Evolutionary conservation across 2,797 vertebrate genomes (phyloP).

Genomic region (Heteromormyrus szaboi): DNA sequence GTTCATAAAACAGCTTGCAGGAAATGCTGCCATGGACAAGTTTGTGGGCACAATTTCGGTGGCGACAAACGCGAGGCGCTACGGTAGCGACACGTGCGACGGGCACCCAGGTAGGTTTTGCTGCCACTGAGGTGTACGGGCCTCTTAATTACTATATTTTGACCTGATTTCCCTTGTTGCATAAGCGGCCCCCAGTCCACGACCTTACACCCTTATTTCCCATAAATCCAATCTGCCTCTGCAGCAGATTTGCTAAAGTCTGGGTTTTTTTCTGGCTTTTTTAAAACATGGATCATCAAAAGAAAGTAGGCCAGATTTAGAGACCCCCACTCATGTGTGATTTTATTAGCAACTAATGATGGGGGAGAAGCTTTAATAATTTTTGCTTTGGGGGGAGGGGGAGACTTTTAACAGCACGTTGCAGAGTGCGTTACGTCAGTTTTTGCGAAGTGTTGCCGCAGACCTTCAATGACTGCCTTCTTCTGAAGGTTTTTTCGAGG

Average conservation of each 20-base stretch:
- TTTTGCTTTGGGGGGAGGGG: not conserved
- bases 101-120: not conserved
- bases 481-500: conserved; percentile 38
- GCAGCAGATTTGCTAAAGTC: not conserved
- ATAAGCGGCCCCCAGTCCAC: not conserved
- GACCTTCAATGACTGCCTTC: not conserved
- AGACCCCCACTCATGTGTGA: not conserved
- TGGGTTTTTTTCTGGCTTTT: not conserved
- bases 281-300: not conserved
- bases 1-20: not conserved
- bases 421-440: not conserved
- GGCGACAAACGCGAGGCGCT: not conserved
- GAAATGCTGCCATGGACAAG: not conserved
- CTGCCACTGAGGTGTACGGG: not conserved
- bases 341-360: not conserved
- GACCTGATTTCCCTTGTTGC: not conserved
- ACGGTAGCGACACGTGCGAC: not conserved
- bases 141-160: not conserved
- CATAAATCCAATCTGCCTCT: not conserved
- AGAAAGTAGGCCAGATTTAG: not conserved
- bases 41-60: not conserved
- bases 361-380: not conserved
- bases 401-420: conserved; percentile 41
- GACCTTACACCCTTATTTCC: not conserved
- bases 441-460: not conserved